A percentile compares a stretch with the other conserved stretches of the same genome.
Evolutionary conservation across 2,888 invertebrate genomes (phyloP).

Genomic region (Acheta domesticus): DNA sequence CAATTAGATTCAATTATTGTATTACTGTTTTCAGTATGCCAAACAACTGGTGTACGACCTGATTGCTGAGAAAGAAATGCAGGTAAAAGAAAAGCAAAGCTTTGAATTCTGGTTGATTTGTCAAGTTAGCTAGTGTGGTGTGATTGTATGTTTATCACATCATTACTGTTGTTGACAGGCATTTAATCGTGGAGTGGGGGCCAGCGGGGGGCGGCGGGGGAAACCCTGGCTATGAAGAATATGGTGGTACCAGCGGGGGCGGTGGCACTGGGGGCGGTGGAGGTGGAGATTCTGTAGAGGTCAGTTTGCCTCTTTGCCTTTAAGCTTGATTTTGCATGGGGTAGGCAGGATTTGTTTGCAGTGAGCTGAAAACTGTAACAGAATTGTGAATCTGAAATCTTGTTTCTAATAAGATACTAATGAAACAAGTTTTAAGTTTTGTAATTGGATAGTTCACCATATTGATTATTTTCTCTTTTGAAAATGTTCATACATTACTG

Average conservation of each 20-base stretch:
- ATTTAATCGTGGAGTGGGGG: constrained; percentile 28
- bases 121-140: not conserved
- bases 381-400: no score
- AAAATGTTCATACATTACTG: no score
- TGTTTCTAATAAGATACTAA: no score
- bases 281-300: constrained; percentile 41
- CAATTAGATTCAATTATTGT: no score
- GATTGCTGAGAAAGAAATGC: constrained; percentile 86
- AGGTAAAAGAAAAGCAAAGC: constrained; percentile 46
- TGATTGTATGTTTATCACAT: not conserved
- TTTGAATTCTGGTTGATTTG: not conserved
- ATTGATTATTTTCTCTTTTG: no score
- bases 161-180: constrained; percentile 25
- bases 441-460: no score
- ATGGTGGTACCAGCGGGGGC: constrained; percentile 35
- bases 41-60: constrained; percentile 90
- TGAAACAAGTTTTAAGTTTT: no score
- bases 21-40: constrained; percentile 58
- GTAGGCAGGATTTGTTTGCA: no score
- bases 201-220: constrained; percentile 28
- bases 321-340: constrained; percentile 3
- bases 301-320: constrained; percentile 31
- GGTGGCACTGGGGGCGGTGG: constrained; percentile 44
- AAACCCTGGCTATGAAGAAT: constrained; percentile 25
- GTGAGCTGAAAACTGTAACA: no score